Evolutionary conservation across 2,888 invertebrate species (phyloP).

Genomic region (Ochropleura plecta): DNA sequence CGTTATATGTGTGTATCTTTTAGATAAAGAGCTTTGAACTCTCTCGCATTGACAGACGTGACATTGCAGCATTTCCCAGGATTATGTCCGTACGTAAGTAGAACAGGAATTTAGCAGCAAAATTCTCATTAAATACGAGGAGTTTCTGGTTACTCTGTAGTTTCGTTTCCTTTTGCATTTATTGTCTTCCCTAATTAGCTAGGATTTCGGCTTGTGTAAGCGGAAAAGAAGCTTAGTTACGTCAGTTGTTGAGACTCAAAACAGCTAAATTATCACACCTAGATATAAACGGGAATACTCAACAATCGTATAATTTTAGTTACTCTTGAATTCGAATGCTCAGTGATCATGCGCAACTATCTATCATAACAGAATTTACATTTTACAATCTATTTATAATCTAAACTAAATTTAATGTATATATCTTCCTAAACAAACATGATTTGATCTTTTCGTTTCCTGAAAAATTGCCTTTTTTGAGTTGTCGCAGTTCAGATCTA

Average conservation of each 20-base stretch:
- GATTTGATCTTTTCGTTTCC: no score
- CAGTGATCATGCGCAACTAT: no score
- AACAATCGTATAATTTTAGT: no score
- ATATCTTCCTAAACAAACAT: no score
- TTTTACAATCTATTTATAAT: no score
- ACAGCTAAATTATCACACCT: background rate
- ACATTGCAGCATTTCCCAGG: constrained; percentile 21
- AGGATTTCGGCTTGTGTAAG: constrained; percentile 6
- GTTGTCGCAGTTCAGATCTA: no score
- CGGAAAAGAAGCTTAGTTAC: constrained; percentile 11
- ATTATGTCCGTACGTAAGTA: constrained; percentile 33
- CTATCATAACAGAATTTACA: no score
- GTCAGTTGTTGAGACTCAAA: background rate
- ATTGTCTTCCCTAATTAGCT: constrained; percentile 21
- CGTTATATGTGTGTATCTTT: constrained; percentile 30
- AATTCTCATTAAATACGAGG: background rate
- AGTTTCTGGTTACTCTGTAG: background rate
- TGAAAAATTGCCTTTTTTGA: no score
- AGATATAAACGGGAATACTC: no score
- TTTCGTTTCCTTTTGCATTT: constrained; percentile 24
- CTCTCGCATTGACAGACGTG: constrained; percentile 27
- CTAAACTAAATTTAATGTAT: no score
- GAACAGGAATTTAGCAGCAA: background rate
- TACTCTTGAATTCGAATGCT: no score
- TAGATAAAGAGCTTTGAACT: constrained; percentile 14